Percentiles rank a stretch among this genome's conserved stretches.
Conservation (phyloP, 1,140 invertebrate genomes). For the Macrobrachium rosenbergii region DNA sequence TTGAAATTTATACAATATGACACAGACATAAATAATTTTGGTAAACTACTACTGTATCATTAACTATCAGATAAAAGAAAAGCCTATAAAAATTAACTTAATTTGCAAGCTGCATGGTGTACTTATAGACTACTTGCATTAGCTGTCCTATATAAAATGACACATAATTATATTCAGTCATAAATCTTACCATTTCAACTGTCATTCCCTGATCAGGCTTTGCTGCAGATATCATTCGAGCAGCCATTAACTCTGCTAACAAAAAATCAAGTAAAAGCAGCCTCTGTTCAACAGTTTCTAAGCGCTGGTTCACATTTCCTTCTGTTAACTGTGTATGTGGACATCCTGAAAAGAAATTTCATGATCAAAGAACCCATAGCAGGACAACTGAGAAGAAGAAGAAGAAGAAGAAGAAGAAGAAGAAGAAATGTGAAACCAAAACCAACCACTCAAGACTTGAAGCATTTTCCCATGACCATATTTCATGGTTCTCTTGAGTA, state of each 20-base stretch:
- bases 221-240: conserved; percentile 78
- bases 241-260: conserved; percentile 84
- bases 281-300: conserved; percentile 77
- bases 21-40: no score
- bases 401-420: not conserved
- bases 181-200: conserved; percentile 38
- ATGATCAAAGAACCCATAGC: not conserved
- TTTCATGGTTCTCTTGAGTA: no score
- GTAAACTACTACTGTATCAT: no score
- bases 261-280: conserved; percentile 84
- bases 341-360: conserved; percentile 71
- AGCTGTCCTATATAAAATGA: no score
- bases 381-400: conserved; percentile 3
- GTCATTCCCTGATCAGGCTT: conserved; percentile 48
- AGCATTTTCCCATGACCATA: no score
- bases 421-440: no score
- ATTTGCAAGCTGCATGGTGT: no score
- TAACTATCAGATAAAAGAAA: not conserved
- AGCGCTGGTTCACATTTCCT: conserved; percentile 79
- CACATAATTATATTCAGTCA: no score
- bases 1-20: no score
- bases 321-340: conserved; percentile 78
- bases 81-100: not conserved
- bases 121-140: no score
- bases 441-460: no score